Evolutionary conservation across 2,888 invertebrate species (phyloP).

Genomic region (Hydriomena furcata): DNA sequence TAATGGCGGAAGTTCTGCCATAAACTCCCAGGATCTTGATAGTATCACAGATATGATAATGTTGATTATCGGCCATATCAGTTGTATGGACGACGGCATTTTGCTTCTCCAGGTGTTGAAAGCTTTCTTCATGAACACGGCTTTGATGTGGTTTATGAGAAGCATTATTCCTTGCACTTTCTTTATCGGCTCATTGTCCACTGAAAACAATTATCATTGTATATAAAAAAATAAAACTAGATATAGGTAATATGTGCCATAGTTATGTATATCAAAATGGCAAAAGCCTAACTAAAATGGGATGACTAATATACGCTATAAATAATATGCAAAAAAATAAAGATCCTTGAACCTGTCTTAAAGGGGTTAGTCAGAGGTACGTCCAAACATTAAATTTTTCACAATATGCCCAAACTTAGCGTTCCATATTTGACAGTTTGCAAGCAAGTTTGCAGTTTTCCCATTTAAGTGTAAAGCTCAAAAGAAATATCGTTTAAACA

Average conservation of each 20-base stretch:
- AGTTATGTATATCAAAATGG: too few species aligned
- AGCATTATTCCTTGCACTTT: slow-evolving; percentile 66
- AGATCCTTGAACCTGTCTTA: too few species aligned
- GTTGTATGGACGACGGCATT: slow-evolving; percentile 66
- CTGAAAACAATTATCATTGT: slow-evolving; percentile 50
- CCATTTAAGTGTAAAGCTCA: background rate
- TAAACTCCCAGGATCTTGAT: slow-evolving; percentile 72
- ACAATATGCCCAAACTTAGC: too few species aligned
- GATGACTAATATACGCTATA: too few species aligned
- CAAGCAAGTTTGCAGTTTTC: too few species aligned
- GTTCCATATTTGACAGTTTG: too few species aligned
- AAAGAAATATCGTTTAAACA: background rate
- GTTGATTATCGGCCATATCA: slow-evolving; percentile 71
- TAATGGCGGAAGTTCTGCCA: slow-evolving; percentile 83
- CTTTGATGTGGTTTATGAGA: slow-evolving; percentile 68
- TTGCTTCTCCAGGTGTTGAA: slow-evolving; percentile 69
- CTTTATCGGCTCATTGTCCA: slow-evolving; percentile 56
- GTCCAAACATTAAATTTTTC: too few species aligned
- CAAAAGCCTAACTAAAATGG: too few species aligned
- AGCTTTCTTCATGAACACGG: slow-evolving; percentile 72
- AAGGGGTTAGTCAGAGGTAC: too few species aligned
- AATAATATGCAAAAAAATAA: too few species aligned
- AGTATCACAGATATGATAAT: slow-evolving; percentile 69
- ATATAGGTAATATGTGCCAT: too few species aligned
- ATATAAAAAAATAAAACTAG: too few species aligned